phyloP scores from a whole-genome alignment of 2,888 invertebrate genomes.

The Zelleria hepariella region DNA sequence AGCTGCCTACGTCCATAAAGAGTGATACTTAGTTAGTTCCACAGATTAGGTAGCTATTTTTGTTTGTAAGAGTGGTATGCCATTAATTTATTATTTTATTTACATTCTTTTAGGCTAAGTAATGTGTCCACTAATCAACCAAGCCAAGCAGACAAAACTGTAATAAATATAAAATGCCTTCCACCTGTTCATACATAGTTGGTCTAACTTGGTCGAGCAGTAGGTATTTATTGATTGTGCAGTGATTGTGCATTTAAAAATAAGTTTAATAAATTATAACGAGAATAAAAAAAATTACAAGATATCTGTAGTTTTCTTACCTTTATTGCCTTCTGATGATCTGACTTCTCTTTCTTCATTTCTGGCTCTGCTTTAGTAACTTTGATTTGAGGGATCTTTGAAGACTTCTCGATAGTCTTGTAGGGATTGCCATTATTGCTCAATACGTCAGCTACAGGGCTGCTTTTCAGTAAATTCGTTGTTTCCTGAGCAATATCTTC shows the following conservation, averaged over 20 bases:
- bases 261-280: background rate
- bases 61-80: background rate
- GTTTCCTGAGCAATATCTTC: conserved; percentile 56
- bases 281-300: background rate
- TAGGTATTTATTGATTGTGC: too few species aligned
- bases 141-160: too few species aligned
- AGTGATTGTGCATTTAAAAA: background rate
- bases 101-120: background rate
- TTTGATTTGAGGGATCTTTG: conserved; percentile 49
- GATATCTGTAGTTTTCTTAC: background rate
- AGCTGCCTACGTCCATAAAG: conserved; percentile 25
- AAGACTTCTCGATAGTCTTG: background rate
- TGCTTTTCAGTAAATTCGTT: conserved; percentile 45
- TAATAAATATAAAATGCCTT: too few species aligned
- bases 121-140: too few species aligned
- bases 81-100: background rate
- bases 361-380: conserved; percentile 44
- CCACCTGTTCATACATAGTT: too few species aligned
- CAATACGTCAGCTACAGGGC: conserved; percentile 26
- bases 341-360: conserved; percentile 4
- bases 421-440: conserved; percentile 14
- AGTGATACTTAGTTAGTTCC: background rate
- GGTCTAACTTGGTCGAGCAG: too few species aligned
- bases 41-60: too few species aligned
- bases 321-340: conserved; percentile 23